Conservation (phyloP, 2,113 vertebrate species). For the Phylloscopus trochiloides region DNA sequence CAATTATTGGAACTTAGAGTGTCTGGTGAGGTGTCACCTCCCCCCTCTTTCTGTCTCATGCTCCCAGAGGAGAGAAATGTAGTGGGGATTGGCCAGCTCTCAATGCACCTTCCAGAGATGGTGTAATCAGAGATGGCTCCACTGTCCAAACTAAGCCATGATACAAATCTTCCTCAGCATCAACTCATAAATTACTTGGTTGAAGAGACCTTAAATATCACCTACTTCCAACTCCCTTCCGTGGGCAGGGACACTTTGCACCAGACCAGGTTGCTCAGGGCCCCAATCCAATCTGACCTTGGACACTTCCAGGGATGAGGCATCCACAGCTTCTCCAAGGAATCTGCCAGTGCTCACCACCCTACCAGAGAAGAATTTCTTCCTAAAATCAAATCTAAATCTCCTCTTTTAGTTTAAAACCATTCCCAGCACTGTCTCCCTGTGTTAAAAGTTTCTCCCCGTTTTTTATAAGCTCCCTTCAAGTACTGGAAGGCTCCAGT, state of each 20-base stretch:
- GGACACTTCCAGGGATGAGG: no score
- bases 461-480: background rate
- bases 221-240: background rate
- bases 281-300: background rate
- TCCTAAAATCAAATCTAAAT: background rate
- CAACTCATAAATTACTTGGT: background rate
- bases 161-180: background rate
- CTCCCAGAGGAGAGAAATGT: fast-evolving
- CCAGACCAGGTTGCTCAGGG: background rate
- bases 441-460: background rate
- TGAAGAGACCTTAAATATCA: background rate
- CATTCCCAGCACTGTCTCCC: background rate
- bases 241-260: background rate
- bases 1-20: background rate
- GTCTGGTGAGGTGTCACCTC: background rate
- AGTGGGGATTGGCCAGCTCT: background rate
- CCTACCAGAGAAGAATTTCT: background rate
- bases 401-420: background rate
- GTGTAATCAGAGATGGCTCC: background rate
- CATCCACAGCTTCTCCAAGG: background rate
- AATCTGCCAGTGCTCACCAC: background rate
- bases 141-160: background rate
- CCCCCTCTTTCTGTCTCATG: background rate
- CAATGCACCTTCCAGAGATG: background rate
- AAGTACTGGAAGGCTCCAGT: background rate